Percentiles rank a stretch among this genome's conserved stretches.
Evolutionary conservation across 2,113 vertebrate species (phyloP).

Genomic region (Tupaia tana): DNA sequence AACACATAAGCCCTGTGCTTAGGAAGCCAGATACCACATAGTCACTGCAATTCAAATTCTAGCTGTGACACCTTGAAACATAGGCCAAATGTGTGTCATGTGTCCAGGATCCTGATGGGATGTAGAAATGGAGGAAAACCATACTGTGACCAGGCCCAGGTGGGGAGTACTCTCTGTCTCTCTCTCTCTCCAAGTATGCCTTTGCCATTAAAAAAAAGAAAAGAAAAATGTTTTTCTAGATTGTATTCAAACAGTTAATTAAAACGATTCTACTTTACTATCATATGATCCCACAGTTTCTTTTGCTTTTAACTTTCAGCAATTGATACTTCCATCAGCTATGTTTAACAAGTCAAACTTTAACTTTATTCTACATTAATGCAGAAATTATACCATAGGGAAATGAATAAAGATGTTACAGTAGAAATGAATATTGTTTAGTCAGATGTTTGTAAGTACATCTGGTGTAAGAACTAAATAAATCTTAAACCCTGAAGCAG

Average conservation of each 20-base stretch:
- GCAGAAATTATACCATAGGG: background rate
- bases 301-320: background rate
- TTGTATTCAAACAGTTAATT: constrained; percentile 6
- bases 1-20: no score
- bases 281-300: background rate
- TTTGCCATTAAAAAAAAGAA: no score
- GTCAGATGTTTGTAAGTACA: constrained; percentile 36
- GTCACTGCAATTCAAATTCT: no score
- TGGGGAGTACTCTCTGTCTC: no score
- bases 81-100: no score
- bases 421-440: constrained; percentile 1
- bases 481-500: constrained; percentile 28
- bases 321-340: background rate
- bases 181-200: no score
- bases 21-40: no score
- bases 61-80: no score
- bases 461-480: constrained; percentile 37
- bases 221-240: background rate
- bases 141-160: no score
- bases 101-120: no score
- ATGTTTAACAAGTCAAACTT: constrained; percentile 39
- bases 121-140: no score
- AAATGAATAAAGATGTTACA: constrained; percentile 56
- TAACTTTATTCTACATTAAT: constrained; percentile 46
- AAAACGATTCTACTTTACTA: constrained; percentile 21